Conservation (phyloP, 2,888 invertebrate species). For the Diploptera punctata region DNA sequence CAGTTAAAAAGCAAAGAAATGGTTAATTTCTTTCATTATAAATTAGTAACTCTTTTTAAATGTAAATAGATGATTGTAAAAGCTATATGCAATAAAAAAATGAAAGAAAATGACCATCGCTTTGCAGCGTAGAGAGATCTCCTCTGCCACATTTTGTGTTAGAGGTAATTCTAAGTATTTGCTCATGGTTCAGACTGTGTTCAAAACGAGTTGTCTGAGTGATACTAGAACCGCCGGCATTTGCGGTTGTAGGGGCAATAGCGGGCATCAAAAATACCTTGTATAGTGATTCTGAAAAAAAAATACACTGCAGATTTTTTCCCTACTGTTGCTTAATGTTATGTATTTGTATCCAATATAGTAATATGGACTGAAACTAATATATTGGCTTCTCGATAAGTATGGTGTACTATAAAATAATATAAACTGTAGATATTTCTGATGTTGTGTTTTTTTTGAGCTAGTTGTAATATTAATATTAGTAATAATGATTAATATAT, state of each 20-base stretch:
- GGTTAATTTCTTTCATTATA: too few species aligned
- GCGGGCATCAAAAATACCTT: neutral
- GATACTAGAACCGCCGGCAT: conserved; percentile 18
- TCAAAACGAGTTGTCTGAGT: conserved; percentile 34
- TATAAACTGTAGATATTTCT: conserved; percentile 17
- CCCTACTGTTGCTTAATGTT: conserved; percentile 19
- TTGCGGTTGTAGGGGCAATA: conserved; percentile 17
- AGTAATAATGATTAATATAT: neutral
- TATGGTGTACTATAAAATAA: conserved; percentile 1
- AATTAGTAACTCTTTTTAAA: too few species aligned
- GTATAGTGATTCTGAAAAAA: neutral
- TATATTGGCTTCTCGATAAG: conserved; percentile 10
- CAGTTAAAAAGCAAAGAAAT: too few species aligned
- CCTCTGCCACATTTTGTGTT: conserved; percentile 7
- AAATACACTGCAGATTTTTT: neutral
- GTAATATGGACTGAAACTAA: conserved; percentile 30
- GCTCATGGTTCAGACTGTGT: conserved; percentile 43
- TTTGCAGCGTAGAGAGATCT: neutral
- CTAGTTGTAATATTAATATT: neutral
- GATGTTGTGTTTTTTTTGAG: conserved; percentile 18
- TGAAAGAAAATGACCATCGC: too few species aligned
- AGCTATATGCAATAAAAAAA: too few species aligned
- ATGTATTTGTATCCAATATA: conserved; percentile 29
- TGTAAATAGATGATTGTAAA: too few species aligned
- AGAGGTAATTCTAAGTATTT: conserved; percentile 41